phyloP scores from a whole-genome alignment of 2,888 invertebrate species.

The Disparrhopalites patrizii region DNA sequence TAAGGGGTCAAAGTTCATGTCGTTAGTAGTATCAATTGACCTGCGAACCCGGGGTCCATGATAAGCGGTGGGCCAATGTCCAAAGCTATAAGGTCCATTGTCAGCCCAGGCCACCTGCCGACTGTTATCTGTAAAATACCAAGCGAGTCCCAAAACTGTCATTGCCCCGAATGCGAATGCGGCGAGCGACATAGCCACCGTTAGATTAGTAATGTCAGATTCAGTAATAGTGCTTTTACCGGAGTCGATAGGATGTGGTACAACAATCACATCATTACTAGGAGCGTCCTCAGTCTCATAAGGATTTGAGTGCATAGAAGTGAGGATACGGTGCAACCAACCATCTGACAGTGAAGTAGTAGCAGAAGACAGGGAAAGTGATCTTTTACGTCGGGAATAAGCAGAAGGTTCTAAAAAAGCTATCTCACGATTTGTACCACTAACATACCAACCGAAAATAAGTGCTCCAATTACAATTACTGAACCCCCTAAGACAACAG shows the following conservation, averaged over 20 bases:
- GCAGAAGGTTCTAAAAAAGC: conserved; percentile 44
- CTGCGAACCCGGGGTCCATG: background rate
- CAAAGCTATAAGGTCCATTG: conserved; percentile 19
- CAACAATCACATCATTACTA: conserved; percentile 17
- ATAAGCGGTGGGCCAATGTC: conserved; percentile 25
- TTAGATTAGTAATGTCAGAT: conserved; percentile 44
- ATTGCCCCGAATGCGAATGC: conserved; percentile 44
- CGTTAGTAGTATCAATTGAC: conserved; percentile 13
- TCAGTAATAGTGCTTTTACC: conserved; percentile 36
- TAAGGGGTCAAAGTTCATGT: conserved; percentile 18
- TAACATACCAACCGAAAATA: conserved; percentile 62
- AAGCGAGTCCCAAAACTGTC: conserved; percentile 47
- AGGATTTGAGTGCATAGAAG: conserved; percentile 45
- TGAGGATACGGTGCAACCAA: conserved; percentile 44
- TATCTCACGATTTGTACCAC: conserved; percentile 45
- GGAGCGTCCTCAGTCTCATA: conserved; percentile 37
- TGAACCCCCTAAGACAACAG: conserved; percentile 75
- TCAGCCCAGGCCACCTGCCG: conserved; percentile 19
- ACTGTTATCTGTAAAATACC: conserved; percentile 41
- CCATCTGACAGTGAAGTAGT: conserved; percentile 31
- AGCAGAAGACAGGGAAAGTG: conserved; percentile 26
- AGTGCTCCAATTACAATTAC: conserved; percentile 76
- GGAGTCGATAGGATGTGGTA: conserved; percentile 39
- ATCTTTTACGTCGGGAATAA: conserved; percentile 36
- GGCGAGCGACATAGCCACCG: conserved; percentile 38